A percentile compares a stretch with the other conserved stretches of the same genome.
Evolutionary conservation across 2,888 invertebrate species (phyloP).

Genomic region (Spicauda simplicius): DNA sequence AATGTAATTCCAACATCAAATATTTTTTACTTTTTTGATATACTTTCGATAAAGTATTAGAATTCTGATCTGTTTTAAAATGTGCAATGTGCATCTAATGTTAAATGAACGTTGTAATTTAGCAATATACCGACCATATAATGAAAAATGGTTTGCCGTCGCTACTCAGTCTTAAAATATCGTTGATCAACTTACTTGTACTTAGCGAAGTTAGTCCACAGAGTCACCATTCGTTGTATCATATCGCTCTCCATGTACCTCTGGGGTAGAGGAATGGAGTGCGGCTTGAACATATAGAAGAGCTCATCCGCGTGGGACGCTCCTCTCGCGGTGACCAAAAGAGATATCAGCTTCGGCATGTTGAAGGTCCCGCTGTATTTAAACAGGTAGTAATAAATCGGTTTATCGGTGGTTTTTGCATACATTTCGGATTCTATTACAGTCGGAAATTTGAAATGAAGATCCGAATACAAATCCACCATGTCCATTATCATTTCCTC

Average conservation of each 20-base stretch:
- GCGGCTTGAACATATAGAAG: conserved; percentile 75
- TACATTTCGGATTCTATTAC: conserved; percentile 69
- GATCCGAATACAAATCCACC: conserved; percentile 74
- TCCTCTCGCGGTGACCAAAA: conserved; percentile 57
- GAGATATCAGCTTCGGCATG: conserved; percentile 69
- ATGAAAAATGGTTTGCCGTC: no score
- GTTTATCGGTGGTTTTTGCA: conserved; percentile 62
- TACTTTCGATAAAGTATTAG: no score
- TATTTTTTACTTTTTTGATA: no score
- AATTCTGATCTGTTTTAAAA: no score
- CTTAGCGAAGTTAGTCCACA: conserved; percentile 81
- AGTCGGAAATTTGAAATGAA: conserved; percentile 72
- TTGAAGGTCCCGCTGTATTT: conserved; percentile 71
- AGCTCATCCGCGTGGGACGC: conserved; percentile 77
- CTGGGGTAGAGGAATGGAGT: conserved; percentile 67
- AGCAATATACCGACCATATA: no score
- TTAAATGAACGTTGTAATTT: no score
- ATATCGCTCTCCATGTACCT: conserved; percentile 62
- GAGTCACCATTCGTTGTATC: conserved; percentile 68
- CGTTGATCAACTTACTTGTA: conserved; percentile 58
- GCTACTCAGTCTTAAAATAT: not conserved
- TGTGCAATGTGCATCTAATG: no score
- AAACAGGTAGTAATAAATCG: conserved; percentile 74
- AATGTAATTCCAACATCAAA: no score
- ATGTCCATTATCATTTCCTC: conserved; percentile 72